A percentile compares a stretch with the other conserved stretches of the same genome.
phyloP scores from a whole-genome alignment of 2,888 invertebrate genomes.

The Agrotis segetum region DNA sequence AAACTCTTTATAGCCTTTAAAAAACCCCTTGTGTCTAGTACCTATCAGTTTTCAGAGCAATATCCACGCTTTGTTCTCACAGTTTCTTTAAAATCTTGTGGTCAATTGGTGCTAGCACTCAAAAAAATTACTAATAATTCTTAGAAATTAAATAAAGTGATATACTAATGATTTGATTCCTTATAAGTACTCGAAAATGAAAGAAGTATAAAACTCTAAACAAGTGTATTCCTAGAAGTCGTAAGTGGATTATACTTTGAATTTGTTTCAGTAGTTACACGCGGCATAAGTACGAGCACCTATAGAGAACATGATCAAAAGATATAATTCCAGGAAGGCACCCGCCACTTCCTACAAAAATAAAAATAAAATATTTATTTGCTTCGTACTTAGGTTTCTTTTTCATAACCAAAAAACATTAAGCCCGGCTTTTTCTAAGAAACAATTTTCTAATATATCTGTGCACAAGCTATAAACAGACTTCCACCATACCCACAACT shows the following conservation, averaged over 20 bases:
- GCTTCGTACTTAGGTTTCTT: too few species aligned
- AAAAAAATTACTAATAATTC: neutral
- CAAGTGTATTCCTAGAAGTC: neutral
- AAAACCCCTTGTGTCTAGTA: too few species aligned
- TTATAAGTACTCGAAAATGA: neutral
- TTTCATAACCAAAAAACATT: too few species aligned
- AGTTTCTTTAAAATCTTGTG: neutral
- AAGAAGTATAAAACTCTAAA: neutral
- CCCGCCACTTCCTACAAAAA: neutral
- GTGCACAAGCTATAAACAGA: conserved; percentile 1
- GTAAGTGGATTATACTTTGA: neutral
- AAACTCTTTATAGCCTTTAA: neutral
- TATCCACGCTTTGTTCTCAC: neutral
- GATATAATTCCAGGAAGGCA: conserved; percentile 1
- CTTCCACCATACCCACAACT: neutral
- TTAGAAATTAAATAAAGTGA: neutral
- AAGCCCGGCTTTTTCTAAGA: neutral
- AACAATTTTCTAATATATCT: neutral
- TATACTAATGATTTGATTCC: neutral
- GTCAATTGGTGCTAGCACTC: neutral
- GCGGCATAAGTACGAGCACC: neutral
- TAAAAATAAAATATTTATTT: neutral
- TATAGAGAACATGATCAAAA: neutral
- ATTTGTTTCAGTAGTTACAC: neutral
- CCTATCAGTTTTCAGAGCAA: neutral